Conservation (phyloP, 2,888 invertebrate genomes). For the Dendrolimus houi region DNA sequence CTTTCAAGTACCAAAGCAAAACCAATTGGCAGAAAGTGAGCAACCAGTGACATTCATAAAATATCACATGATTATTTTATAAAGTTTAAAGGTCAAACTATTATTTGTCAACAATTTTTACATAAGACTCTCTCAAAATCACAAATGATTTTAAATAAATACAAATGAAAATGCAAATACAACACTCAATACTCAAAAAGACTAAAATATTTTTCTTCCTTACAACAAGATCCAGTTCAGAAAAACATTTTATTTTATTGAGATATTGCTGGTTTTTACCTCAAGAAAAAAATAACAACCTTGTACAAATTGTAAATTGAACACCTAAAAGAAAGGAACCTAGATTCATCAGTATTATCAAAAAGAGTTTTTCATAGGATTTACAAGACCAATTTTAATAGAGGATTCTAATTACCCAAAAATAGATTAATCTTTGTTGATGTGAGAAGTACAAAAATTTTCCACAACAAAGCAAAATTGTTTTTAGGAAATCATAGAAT, state of each 20-base stretch:
- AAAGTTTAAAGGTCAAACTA: neutral
- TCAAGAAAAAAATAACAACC: slow-evolving; percentile 1
- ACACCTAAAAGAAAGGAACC: slow-evolving; percentile 5
- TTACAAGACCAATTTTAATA: slow-evolving; percentile 7
- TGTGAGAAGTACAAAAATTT: slow-evolving; percentile 2
- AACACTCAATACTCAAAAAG: neutral
- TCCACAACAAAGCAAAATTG: slow-evolving; percentile 4
- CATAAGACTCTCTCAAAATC: neutral
- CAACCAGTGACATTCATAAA: neutral
- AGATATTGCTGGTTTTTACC: neutral
- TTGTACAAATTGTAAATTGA: slow-evolving; percentile 6
- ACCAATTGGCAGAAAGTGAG: neutral
- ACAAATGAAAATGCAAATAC: neutral
- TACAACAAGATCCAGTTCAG: neutral
- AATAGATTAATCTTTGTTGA: neutral
- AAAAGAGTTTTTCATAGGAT: slow-evolving; percentile 6
- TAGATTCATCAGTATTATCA: slow-evolving; percentile 1
- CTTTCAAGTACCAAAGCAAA: neutral
- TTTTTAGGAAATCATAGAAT: slow-evolving; percentile 5
- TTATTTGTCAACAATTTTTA: neutral
- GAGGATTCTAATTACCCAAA: slow-evolving; percentile 5
- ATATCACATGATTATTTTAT: neutral
- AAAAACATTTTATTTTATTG: neutral
- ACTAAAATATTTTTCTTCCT: neutral
- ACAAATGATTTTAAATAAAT: neutral